These are phyloP conservation scores for Pteria penguin DNA, from an alignment of 2,888 invertebrate genomes.

Conservation along the genomic window DNA sequence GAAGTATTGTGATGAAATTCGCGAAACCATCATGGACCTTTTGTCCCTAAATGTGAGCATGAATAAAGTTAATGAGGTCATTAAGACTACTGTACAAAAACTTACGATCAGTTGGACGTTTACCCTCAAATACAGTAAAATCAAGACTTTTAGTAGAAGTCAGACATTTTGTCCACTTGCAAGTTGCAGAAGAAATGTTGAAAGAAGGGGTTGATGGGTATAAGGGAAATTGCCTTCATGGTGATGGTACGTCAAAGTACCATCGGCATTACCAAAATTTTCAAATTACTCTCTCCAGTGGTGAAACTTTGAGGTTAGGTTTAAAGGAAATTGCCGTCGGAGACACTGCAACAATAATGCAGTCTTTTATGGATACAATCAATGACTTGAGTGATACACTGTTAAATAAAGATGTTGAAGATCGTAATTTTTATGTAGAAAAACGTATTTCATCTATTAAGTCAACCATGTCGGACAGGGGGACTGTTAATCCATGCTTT, in stretches of 20 bases:
- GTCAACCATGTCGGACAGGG: slow-evolving; percentile 44
- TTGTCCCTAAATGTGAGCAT: not conserved
- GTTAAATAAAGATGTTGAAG: not conserved
- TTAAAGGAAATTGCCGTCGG: slow-evolving; percentile 19
- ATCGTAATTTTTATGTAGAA: slow-evolving; percentile 16
- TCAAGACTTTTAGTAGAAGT: not conserved
- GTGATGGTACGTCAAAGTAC: not conserved
- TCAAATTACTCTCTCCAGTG: slow-evolving; percentile 31
- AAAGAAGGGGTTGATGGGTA: not conserved
- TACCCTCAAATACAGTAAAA: not conserved
- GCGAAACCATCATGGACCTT: not conserved
- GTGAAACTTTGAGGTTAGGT: slow-evolving; percentile 21
- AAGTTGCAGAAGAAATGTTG: not conserved
- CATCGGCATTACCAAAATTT: slow-evolving; percentile 13
- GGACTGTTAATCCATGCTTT: slow-evolving; percentile 22
- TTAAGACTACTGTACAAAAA: not conserved
- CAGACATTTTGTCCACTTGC: not conserved
- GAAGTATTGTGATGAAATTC: not conserved
- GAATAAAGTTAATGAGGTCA: not conserved
- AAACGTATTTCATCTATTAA: slow-evolving; percentile 19
- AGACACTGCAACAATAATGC: slow-evolving; percentile 16
- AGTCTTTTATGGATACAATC: slow-evolving; percentile 9
- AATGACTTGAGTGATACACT: not conserved
- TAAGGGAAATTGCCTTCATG: not conserved
- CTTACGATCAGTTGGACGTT: not conserved